These are phyloP conservation scores for Bibio marci DNA, from an alignment of 2,888 invertebrate genomes.

Conservation along the genomic window DNA sequence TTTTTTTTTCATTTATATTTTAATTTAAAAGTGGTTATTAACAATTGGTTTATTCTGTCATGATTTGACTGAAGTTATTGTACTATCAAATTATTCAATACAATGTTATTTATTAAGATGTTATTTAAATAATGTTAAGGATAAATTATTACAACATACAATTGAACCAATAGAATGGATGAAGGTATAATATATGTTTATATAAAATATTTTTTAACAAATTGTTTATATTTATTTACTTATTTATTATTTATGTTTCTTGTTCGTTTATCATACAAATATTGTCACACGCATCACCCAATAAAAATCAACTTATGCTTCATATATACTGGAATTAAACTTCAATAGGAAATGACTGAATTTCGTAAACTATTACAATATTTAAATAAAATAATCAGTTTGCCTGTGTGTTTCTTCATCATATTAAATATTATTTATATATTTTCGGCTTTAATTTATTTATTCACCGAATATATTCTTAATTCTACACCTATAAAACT, in stretches of 20 bases:
- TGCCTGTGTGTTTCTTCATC: slow-evolving; percentile 60
- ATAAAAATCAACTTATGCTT: slow-evolving; percentile 5
- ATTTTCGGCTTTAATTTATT: slow-evolving; percentile 48
- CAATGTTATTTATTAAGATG: slow-evolving; percentile 63
- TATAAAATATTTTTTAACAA: no score
- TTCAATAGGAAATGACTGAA: slow-evolving; percentile 62
- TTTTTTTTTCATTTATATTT: no score
- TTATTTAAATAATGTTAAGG: slow-evolving; percentile 53
- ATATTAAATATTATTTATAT: slow-evolving; percentile 59
- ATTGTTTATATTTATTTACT: no score
- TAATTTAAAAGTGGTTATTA: no score
- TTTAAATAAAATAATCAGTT: slow-evolving; percentile 56
- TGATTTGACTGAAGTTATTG: slow-evolving; percentile 67
- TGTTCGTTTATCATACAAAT: no score
- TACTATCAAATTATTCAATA: slow-evolving; percentile 65
- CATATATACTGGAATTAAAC: no score
- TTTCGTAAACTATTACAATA: slow-evolving; percentile 60
- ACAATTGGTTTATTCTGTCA: slow-evolving; percentile 25
- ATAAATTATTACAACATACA: slow-evolving; percentile 52
- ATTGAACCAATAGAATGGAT: slow-evolving; percentile 62
- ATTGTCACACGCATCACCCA: background rate
- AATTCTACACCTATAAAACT: slow-evolving; percentile 33
- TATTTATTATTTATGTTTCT: no score
- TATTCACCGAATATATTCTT: slow-evolving; percentile 42
- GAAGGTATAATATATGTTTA: slow-evolving; percentile 40